phyloP scores from a whole-genome alignment of 2,113 vertebrate species.

The Murina feae region DNA sequence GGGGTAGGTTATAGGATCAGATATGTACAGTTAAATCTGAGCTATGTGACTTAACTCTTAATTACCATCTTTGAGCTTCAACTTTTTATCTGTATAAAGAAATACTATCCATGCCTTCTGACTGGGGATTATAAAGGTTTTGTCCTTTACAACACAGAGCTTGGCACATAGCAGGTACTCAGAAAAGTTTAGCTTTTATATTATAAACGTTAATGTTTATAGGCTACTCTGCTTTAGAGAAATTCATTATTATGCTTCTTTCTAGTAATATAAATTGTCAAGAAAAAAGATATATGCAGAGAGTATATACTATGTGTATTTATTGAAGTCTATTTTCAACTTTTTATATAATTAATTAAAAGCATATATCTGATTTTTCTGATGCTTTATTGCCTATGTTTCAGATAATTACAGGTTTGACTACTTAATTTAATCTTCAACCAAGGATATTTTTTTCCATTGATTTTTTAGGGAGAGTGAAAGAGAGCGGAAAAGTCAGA shows the following conservation, averaged over 20 bases:
- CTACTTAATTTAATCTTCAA: neutral
- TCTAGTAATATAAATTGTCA: neutral
- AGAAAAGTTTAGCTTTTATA: neutral
- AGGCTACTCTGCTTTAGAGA: neutral
- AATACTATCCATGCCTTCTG: neutral
- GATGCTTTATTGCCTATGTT: neutral
- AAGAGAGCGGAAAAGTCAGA: too few relatives aligned
- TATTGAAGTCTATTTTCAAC: neutral
- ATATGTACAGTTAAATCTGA: neutral
- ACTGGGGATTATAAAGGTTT: neutral
- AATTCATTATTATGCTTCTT: neutral
- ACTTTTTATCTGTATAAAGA: neutral
- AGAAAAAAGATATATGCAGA: neutral
- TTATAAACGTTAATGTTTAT: neutral
- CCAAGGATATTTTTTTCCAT: too few relatives aligned
- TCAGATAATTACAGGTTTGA: neutral
- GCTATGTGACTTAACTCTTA: neutral
- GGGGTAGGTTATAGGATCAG: accelerated
- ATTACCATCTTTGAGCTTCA: neutral
- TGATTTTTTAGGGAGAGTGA: too few relatives aligned
- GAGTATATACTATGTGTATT: neutral
- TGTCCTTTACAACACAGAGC: neutral
- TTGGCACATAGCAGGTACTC: neutral
- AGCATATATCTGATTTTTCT: neutral
- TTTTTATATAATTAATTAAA: neutral